Base-by-base conservation (phyloP, 2,888 invertebrate species). In the Physocephala rufipes region DNA sequence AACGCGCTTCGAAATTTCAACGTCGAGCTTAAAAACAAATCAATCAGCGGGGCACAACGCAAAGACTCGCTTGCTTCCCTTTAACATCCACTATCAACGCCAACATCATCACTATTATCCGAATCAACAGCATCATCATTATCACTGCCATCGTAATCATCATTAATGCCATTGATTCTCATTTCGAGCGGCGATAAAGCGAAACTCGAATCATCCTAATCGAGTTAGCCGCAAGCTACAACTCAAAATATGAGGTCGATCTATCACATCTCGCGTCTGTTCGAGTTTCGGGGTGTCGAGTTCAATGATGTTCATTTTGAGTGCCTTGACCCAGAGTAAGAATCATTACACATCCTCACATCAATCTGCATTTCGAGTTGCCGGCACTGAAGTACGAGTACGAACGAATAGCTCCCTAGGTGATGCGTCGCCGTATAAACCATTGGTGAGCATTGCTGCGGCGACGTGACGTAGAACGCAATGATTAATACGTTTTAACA, bases 171-270 rank as follows among this genome's bases (percentile, higher is more conserved):
- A n/a, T n/a, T n/a, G n/a, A n/a, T n/a, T n/a, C 36, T 36, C 36
- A 36, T 4, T 36, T 36, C 4, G 36, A 36, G 36, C 36, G 36
- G 9, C 9, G 36, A 9, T 9, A 4, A 9, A 36, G 36, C 36
- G n/a, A n/a, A 4, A 12, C 55, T 55, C 2, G 58, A 58, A 16
- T 58, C 9, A 4, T 5, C 21, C 53, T 51, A 19, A 53, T 19
- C 21, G 21, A 21, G 21, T 7, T 5, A 36, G 21, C 19, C 51
- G 26, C n/a, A 21, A 26, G 64, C 51, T 51, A 36, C 36, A 66
- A 53, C 64, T 66, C 36, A 19, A 66, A 66, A 66, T 66, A 47
- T 36, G 24, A 30, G 53, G 53, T 66, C 36, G 28, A 66, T 66
- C 53, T 66, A 36, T 21, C 53, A 53, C n/a, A n/a, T n/a, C n/a